Evolutionary conservation across 2,888 invertebrate species (phyloP).

Genomic region (Rhopalosiphum nymphaeae): DNA sequence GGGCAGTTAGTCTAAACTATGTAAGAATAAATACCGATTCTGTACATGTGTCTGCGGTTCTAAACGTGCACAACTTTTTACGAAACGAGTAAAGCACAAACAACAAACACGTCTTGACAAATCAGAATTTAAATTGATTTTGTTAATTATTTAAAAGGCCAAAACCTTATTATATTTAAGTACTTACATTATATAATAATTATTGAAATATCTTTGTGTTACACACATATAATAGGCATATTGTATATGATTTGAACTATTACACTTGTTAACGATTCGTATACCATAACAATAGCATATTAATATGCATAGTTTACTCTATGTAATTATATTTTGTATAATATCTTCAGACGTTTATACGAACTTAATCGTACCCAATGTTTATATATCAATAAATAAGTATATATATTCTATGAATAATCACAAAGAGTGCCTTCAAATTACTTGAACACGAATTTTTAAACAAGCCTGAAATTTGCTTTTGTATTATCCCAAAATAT

Average conservation of each 20-base stretch:
- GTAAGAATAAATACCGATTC: too few species aligned
- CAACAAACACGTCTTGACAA: too few species aligned
- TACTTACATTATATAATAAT: not conserved
- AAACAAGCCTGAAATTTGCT: not conserved
- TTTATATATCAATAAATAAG: not conserved
- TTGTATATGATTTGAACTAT: not conserved
- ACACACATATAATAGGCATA: not conserved
- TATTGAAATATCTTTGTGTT: not conserved
- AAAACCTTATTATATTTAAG: too few species aligned
- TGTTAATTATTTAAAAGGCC: too few species aligned
- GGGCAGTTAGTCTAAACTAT: too few species aligned
- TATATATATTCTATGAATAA: not conserved
- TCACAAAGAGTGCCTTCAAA: not conserved
- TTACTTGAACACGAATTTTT: not conserved
- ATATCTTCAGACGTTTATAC: not conserved
- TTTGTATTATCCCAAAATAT: not conserved
- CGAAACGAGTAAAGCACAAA: too few species aligned
- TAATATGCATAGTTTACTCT: not conserved
- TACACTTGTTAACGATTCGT: not conserved
- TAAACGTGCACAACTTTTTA: too few species aligned
- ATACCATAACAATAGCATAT: not conserved
- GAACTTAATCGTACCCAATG: not conserved
- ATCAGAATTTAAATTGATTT: too few species aligned
- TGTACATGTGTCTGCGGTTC: too few species aligned
- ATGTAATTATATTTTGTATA: not conserved